Percentiles rank a stretch among this genome's conserved stretches.
These are phyloP conservation scores for Lochmaea crataegi DNA, from an alignment of 2,888 invertebrate genomes.

Conservation along the genomic window DNA sequence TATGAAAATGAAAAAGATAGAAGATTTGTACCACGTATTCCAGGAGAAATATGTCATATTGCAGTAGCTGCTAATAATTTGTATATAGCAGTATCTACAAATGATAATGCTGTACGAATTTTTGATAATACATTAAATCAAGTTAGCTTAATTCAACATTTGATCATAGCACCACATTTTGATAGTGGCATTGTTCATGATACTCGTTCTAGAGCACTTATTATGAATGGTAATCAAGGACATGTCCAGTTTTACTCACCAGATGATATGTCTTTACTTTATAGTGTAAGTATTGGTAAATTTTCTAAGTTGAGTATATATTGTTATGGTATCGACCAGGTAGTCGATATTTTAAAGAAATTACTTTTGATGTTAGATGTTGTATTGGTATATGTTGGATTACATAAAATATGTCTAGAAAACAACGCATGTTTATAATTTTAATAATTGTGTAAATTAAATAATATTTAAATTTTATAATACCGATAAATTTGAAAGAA, in stretches of 20 bases:
- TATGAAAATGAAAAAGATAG: slow-evolving; percentile 65
- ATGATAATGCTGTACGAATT: slow-evolving; percentile 76
- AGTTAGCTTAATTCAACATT: slow-evolving; percentile 73
- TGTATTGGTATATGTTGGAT: no score
- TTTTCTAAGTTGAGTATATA: no score
- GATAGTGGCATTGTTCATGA: slow-evolving; percentile 72
- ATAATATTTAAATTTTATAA: no score
- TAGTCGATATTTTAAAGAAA: no score
- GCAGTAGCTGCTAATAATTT: slow-evolving; percentile 71
- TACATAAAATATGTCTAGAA: no score
- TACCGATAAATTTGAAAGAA: no score
- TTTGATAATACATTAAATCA: slow-evolving; percentile 68
- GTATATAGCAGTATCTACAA: slow-evolving; percentile 74
- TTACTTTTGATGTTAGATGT: no score
- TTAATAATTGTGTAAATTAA: no score
- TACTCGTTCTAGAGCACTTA: slow-evolving; percentile 73
- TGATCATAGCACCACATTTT: slow-evolving; percentile 72
- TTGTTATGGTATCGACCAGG: no score
- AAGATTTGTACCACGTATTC: slow-evolving; percentile 77
- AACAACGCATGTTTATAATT: no score
- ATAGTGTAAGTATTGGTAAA: slow-evolving; percentile 71
- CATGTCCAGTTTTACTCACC: slow-evolving; percentile 81
- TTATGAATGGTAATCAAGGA: slow-evolving; percentile 79
- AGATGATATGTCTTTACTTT: slow-evolving; percentile 73
- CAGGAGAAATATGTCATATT: slow-evolving; percentile 75